Conservation (phyloP, 2,113 vertebrate genomes). For the Cyprinodon brontotheroides region DNA sequence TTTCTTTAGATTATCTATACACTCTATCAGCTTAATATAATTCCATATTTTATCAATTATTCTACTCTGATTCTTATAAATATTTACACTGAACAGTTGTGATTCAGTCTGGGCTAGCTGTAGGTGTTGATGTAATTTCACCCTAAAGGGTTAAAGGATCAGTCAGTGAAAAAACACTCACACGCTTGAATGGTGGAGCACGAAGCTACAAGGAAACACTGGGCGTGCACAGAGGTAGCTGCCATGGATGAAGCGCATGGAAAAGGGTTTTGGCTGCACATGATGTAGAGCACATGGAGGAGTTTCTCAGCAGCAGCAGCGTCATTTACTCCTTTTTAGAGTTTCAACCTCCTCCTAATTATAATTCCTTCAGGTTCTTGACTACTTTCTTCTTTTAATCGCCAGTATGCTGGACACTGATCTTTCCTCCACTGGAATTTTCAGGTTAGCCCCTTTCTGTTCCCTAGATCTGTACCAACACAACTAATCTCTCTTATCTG, state of each 20-base stretch:
- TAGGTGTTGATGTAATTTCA: conserved; percentile 11
- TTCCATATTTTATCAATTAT: conserved; percentile 50
- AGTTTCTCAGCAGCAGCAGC: conserved; percentile 66
- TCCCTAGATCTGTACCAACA: not conserved
- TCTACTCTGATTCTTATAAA: conserved; percentile 35
- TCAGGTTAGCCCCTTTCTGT: conserved; percentile 13
- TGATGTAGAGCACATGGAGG: conserved; percentile 43
- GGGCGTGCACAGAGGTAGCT: conserved; percentile 29
- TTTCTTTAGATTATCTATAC: conserved; percentile 58
- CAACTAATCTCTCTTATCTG: conserved; percentile 16
- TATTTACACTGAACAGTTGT: conserved; percentile 57
- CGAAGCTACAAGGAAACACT: conserved; percentile 22
- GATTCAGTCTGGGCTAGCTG: conserved; percentile 40
- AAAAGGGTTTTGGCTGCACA: conserved; percentile 36
- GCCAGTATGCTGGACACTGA: not conserved
- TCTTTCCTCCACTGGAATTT: conserved; percentile 28
- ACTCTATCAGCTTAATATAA: conserved; percentile 61
- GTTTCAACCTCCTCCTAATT: conserved; percentile 4
- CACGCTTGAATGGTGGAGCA: conserved; percentile 22
- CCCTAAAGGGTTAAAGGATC: conserved; percentile 36
- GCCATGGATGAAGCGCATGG: conserved; percentile 27
- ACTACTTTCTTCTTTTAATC: not conserved
- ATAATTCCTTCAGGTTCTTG: not conserved
- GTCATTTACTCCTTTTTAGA: conserved; percentile 67
- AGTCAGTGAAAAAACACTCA: conserved; percentile 51